A percentile compares a stretch with the other conserved stretches of the same genome.
Conservation (phyloP, 2,797 vertebrate genomes). For the Acanthurus leucopareius region DNA sequence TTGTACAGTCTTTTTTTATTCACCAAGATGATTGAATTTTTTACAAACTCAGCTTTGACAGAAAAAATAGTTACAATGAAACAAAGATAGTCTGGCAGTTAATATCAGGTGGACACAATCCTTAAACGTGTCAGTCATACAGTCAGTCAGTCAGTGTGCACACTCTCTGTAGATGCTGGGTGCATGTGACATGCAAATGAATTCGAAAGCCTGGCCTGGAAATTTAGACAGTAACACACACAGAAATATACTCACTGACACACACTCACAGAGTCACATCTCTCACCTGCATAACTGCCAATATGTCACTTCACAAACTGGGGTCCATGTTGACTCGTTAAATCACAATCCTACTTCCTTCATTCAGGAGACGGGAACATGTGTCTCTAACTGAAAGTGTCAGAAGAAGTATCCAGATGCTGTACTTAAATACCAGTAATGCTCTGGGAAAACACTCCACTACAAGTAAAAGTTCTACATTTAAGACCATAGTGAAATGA, state of each 20-base stretch:
- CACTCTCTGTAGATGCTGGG: neutral
- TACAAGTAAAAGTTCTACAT: too few species aligned
- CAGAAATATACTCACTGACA: constrained; percentile 12
- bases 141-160: neutral
- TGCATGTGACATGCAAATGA: constrained; percentile 26
- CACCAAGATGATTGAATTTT: neutral
- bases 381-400: constrained; percentile 22
- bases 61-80: neutral
- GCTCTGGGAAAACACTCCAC: too few species aligned
- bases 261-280: constrained; percentile 9
- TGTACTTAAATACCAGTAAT: too few species aligned
- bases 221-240: constrained; percentile 36
- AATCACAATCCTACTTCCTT: constrained; percentile 63
- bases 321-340: constrained; percentile 59
- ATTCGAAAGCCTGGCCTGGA: constrained; percentile 8
- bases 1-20: too few species aligned
- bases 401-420: too few species aligned
- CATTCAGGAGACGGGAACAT: constrained; percentile 26
- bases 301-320: constrained; percentile 52
- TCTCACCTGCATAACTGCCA: constrained; percentile 47
- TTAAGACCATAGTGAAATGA: too few species aligned
- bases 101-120: constrained; percentile 7
- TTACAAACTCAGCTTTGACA: neutral
- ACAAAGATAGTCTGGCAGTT: neutral
- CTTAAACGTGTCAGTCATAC: neutral